Percentiles rank a stretch among this genome's conserved stretches.
Conservation (phyloP, 2,888 invertebrate genomes). For the Drosophila ochracea region DNA sequence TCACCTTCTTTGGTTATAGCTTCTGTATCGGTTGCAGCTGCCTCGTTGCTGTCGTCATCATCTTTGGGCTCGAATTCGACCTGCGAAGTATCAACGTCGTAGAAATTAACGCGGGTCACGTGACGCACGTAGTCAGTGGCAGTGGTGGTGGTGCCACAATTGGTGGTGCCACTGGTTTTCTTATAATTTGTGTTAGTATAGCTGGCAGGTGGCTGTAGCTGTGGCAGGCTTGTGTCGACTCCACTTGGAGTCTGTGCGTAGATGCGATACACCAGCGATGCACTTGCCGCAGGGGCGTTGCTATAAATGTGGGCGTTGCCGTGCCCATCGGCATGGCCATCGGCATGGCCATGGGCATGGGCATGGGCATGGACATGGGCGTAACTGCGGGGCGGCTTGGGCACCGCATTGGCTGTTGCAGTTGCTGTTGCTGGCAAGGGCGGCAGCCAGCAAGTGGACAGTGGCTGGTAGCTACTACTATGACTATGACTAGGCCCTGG, state of each 20-base stretch:
- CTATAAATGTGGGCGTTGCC: neutral
- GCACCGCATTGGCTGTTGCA: constrained; percentile 76
- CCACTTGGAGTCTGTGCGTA: constrained; percentile 41
- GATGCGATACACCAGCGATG: constrained; percentile 61
- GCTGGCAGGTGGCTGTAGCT: constrained; percentile 28
- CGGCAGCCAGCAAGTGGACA: constrained; percentile 17
- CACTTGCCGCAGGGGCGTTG: constrained; percentile 22
- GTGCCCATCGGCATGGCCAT: constrained; percentile 10
- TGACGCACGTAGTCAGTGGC: constrained; percentile 83
- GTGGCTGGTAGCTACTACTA: constrained; percentile 56
- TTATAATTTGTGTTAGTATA: constrained; percentile 16
- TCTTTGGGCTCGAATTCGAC: constrained; percentile 86
- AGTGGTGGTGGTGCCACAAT: constrained; percentile 7
- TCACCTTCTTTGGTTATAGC: constrained; percentile 96
- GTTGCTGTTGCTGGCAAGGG: constrained; percentile 18
- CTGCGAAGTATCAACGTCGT: constrained; percentile 86
- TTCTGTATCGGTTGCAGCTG: constrained; percentile 91
- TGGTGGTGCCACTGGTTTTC: constrained; percentile 24
- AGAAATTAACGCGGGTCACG: constrained; percentile 86
- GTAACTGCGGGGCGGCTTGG: constrained; percentile 82
- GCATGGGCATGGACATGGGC: constrained; percentile 21
- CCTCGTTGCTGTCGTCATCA: constrained; percentile 87
- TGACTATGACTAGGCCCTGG: constrained; percentile 72
- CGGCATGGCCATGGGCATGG: constrained; percentile 34
- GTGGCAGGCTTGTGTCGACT: constrained; percentile 21